These are phyloP conservation scores for Meiosimyza decipiens DNA, from an alignment of 2,888 invertebrate genomes.

Conservation along the genomic window DNA sequence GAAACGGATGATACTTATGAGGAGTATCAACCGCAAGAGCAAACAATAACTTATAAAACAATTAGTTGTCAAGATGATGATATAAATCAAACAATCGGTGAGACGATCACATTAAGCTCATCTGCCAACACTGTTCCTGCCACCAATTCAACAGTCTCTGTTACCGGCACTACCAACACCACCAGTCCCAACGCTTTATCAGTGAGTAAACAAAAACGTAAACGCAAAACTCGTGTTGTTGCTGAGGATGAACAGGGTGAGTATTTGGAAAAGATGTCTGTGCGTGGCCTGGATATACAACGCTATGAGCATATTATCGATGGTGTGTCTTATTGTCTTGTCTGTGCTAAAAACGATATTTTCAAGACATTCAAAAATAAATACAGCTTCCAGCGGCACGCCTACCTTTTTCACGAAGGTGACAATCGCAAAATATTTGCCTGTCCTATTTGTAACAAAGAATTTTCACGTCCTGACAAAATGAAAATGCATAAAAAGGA, in stretches of 20 bases:
- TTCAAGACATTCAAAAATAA: constrained; percentile 65
- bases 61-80: constrained; percentile 46
- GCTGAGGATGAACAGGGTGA: constrained; percentile 64
- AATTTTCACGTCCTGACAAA: constrained; percentile 63
- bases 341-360: constrained; percentile 64
- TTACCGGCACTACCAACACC: constrained; percentile 44
- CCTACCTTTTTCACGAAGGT: constrained; percentile 64
- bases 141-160: constrained; percentile 6
- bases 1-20: constrained; percentile 55
- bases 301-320: constrained; percentile 64
- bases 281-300: constrained; percentile 64
- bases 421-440: constrained; percentile 64
- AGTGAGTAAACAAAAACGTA: constrained; percentile 59
- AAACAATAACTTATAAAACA: constrained; percentile 50
- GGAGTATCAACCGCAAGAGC: constrained; percentile 53
- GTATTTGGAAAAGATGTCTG: constrained; percentile 65
- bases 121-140: neutral
- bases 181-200: constrained; percentile 16
- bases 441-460: constrained; percentile 64
- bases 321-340: constrained; percentile 62
- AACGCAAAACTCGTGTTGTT: constrained; percentile 61
- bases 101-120: constrained; percentile 40
- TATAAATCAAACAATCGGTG: constrained; percentile 45
- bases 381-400: constrained; percentile 64
- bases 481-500: constrained; percentile 66